Conservation (phyloP, 2,888 invertebrate genomes). For the Rhogogaster chlorosoma region DNA sequence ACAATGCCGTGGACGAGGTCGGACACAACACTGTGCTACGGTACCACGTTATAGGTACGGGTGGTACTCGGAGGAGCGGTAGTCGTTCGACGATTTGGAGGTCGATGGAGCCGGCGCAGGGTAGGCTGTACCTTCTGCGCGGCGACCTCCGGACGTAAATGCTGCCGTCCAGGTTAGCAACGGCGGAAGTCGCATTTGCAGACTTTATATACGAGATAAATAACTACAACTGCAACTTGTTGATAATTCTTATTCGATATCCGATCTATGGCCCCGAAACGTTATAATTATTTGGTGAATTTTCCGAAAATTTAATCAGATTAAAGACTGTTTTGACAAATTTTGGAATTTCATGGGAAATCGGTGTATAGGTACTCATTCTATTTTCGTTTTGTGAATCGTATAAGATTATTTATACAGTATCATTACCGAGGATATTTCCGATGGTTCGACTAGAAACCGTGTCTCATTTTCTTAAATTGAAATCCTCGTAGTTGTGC, state of each 20-base stretch:
- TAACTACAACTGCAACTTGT: not conserved
- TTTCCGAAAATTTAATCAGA: not conserved
- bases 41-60: constrained; percentile 41
- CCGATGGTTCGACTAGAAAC: not conserved
- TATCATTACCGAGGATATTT: not conserved
- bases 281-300: not conserved
- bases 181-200: not conserved
- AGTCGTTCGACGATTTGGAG: constrained; percentile 60
- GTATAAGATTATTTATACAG: not conserved
- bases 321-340: not conserved
- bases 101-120: constrained; percentile 69
- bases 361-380: not conserved
- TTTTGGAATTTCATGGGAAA: not conserved
- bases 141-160: not conserved
- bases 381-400: not conserved
- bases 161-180: constrained; percentile 20
- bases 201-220: not conserved
- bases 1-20: constrained; percentile 43
- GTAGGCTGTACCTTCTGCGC: constrained; percentile 53
- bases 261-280: not conserved
- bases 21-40: constrained; percentile 43
- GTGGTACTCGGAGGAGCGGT: constrained; percentile 29
- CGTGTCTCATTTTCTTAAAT: not conserved
- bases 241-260: not conserved
- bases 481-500: not conserved